Base-by-base conservation (phyloP, 92 coral and sea anemone species). In the Phenganax marumi region DNA sequence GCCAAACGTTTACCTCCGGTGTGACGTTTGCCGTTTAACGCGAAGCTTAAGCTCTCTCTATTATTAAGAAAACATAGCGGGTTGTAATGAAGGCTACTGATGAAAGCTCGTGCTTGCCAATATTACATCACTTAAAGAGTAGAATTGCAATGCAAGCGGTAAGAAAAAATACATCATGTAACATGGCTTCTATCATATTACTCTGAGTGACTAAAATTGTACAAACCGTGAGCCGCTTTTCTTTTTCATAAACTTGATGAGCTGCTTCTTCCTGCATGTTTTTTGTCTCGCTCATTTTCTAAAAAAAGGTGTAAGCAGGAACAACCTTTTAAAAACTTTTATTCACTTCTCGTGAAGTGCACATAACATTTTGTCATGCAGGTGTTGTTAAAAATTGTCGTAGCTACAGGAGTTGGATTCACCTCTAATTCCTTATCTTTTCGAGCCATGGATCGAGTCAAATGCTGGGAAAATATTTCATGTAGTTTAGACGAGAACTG, bases 351-450 rank as follows among this genome's bases (percentile, higher is more conserved):
- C 22, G 68, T 7, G 22, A 61, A 14, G 11, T 13, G 47, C 9
- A 58, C 23, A 16, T 13, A 7, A 23, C n/a, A 23, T 58, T 58
- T 58, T 21, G 18, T 17, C 18, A 7, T 56, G 18, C 63, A 56
- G 21, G 23, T 16, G 7, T 13, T 0, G 65, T 33, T 33, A 33
- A 5, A 33, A 33, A 1, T 33, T 33, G 43, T 33, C 43, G 43
- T 33, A 33, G 43, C 43, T 33, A 33, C 43, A 33, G 43, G 2
- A 33, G 43, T 33, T 5, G 43, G 3, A n/a, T 47, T 3, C 22
- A 78, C 83, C 83, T 78, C 72, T 22, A 78, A 58, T 50, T 78
- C 83, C 3, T 60, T 21, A 47, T 78, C 83, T 24, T 78, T 78
- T 16, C 73, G 46, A 39, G 71, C 83, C 50, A 61, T 47, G 63